phyloP scores from a whole-genome alignment of 2,888 invertebrate species.

The Ormyrus thymus region DNA sequence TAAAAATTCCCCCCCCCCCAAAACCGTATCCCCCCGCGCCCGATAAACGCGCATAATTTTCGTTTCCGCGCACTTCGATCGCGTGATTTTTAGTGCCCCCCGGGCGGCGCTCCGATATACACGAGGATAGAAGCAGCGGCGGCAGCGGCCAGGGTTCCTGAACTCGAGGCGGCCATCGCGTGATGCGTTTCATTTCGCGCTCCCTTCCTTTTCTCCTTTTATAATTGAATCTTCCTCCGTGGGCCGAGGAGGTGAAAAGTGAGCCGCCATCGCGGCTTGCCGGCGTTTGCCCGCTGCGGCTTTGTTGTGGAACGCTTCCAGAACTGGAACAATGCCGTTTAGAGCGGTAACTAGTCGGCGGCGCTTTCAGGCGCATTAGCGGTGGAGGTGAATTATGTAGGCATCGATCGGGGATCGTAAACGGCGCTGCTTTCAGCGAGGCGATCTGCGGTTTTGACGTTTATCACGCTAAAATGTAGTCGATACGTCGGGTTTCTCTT shows the following conservation, averaged over 20 bases:
- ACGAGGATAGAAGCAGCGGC: background rate
- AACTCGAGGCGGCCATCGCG: conserved; percentile 18
- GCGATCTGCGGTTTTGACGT: too few species aligned
- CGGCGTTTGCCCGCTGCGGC: too few species aligned
- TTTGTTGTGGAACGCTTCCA: background rate
- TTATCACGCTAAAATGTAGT: too few species aligned
- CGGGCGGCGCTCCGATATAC: conserved; percentile 23
- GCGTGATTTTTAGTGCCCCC: conserved; percentile 20
- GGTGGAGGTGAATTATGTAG: too few species aligned
- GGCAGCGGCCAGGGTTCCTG: conserved; percentile 11
- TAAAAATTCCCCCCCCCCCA: too few species aligned
- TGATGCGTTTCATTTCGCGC: conserved; percentile 35
- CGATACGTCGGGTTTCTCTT: too few species aligned
- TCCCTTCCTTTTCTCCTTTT: background rate
- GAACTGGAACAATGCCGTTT: background rate
- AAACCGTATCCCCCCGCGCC: too few species aligned
- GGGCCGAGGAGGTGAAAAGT: background rate
- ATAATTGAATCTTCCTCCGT: background rate
- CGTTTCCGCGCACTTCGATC: background rate
- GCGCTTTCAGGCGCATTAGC: too few species aligned
- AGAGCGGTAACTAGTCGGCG: too few species aligned
- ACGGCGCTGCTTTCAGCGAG: too few species aligned
- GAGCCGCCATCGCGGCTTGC: background rate
- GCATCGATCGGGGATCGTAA: too few species aligned
- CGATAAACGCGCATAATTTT: background rate